Conservation (phyloP, 2,113 vertebrate genomes). For the Pelmatolapia mariae region DNA sequence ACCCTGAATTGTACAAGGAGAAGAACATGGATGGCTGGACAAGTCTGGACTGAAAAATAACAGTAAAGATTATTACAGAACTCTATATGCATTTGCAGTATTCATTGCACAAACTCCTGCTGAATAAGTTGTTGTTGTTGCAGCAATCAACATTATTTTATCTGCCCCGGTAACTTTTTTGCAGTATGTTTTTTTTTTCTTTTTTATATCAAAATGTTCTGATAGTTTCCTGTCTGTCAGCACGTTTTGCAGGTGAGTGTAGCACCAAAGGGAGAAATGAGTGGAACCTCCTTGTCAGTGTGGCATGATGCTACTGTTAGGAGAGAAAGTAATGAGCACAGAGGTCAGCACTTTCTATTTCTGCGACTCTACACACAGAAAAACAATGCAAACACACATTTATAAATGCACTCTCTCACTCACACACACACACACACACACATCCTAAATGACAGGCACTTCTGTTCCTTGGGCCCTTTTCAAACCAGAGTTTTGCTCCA, state of each 20-base stretch:
- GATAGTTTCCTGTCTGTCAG: constrained; percentile 33
- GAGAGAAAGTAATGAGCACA: constrained; percentile 47
- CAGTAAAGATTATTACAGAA: not conserved
- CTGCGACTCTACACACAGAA: constrained; percentile 2
- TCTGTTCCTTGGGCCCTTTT: not conserved
- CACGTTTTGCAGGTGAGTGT: constrained; percentile 39
- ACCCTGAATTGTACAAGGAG: not conserved
- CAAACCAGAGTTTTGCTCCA: constrained; percentile 20
- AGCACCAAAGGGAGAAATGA: constrained; percentile 18
- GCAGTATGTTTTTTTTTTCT: not conserved
- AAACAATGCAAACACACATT: not conserved
- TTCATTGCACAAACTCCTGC: not conserved
- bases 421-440: not conserved
- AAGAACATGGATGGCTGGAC: not conserved
- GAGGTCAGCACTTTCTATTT: constrained; percentile 60
- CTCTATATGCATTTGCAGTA: not conserved
- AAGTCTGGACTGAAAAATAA: not conserved
- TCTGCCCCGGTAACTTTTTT: constrained; percentile 7
- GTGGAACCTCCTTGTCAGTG: constrained; percentile 9
- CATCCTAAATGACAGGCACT: constrained; percentile 11
- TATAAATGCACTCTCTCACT: not conserved
- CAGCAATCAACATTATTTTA: not conserved
- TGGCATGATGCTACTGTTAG: constrained; percentile 11
- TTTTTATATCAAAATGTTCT: not conserved
- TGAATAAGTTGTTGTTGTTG: not conserved